These are phyloP conservation scores for Amblyteles armatorius DNA, from an alignment of 2,888 invertebrate genomes.

Conservation along the genomic window DNA sequence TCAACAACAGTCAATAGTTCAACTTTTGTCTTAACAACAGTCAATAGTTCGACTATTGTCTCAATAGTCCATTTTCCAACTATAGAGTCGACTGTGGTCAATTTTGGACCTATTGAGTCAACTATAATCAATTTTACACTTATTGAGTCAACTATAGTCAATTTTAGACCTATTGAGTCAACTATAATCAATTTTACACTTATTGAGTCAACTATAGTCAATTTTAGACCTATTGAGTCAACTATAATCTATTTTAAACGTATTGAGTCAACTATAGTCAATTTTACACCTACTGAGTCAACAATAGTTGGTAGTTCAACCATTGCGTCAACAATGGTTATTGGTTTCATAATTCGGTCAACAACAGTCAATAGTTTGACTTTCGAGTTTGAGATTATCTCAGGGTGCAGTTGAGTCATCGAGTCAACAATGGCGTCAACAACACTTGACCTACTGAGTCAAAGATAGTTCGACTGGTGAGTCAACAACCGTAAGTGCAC, in stretches of 20 bases:
- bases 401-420: not conserved
- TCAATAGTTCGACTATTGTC: not conserved
- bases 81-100: not conserved
- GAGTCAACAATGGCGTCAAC: not conserved
- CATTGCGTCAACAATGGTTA: not conserved
- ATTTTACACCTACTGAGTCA: not conserved
- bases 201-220: not conserved
- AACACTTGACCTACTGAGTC: not conserved
- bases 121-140: not conserved
- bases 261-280: not conserved
- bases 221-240: not conserved
- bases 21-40: not conserved
- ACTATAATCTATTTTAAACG: not conserved
- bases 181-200: not conserved
- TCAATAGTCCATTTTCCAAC: not conserved
- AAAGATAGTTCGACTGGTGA: not conserved
- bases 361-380: not conserved
- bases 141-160: not conserved
- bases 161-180: not conserved
- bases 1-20: not conserved
- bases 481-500: not conserved
- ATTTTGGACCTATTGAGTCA: not conserved
- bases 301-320: not conserved
- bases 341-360: not conserved
- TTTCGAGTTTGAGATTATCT: not conserved